Evolutionary conservation across 2,113 vertebrate genomes (phyloP).

Genomic region (Phalacrocorax brasilianus): DNA sequence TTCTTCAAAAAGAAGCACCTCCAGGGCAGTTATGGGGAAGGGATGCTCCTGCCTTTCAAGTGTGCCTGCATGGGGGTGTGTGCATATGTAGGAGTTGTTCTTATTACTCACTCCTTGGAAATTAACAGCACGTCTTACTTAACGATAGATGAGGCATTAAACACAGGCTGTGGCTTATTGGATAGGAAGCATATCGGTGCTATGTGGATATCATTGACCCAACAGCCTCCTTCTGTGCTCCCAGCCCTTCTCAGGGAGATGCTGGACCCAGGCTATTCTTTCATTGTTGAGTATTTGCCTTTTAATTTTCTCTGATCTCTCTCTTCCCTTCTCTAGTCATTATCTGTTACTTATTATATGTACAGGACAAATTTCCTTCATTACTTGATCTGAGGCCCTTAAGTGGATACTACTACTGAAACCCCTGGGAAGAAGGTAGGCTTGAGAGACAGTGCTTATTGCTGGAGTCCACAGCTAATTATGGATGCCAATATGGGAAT

Average conservation of each 20-base stretch:
- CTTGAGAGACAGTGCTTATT: background rate
- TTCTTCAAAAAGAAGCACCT: background rate
- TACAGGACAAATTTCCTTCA: background rate
- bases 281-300: background rate
- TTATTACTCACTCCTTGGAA: background rate
- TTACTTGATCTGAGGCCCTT: background rate
- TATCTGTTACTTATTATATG: background rate
- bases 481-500: background rate
- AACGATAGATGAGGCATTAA: background rate
- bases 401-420: background rate
- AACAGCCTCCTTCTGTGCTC: background rate
- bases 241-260: background rate
- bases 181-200: background rate
- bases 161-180: background rate
- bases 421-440: background rate
- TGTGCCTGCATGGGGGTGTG: background rate
- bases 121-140: background rate
- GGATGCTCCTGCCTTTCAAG: background rate
- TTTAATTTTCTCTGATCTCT: background rate
- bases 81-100: background rate
- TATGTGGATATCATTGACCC: fast-evolving
- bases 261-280: background rate
- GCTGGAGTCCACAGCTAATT: background rate
- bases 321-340: background rate
- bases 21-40: background rate